Conservation (phyloP, 2,888 invertebrate genomes). For the Andrena flavipes region DNA sequence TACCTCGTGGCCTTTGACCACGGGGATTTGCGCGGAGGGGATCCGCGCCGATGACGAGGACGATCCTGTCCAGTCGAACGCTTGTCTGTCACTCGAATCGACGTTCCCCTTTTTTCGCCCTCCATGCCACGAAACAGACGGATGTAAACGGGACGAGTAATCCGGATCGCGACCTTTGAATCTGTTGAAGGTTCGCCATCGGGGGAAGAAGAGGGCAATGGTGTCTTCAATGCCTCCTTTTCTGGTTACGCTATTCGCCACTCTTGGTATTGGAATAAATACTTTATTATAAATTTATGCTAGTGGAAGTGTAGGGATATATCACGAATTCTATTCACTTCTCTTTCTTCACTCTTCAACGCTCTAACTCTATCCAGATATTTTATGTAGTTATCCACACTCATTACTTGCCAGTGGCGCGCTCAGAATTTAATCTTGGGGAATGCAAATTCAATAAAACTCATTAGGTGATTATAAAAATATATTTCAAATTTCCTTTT, state of each 20-base stretch:
- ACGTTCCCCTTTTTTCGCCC: slow-evolving; percentile 14
- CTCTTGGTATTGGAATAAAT: neutral
- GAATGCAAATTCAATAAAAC: too few relatives aligned
- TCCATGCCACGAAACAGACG: neutral
- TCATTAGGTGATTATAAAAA: too few relatives aligned
- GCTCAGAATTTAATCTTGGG: too few relatives aligned
- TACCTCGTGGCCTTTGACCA: slow-evolving; percentile 80
- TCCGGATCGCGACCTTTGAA: slow-evolving; percentile 59
- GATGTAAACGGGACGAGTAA: slow-evolving; percentile 18
- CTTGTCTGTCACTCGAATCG: slow-evolving; percentile 42
- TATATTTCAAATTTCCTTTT: too few relatives aligned
- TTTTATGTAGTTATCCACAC: too few relatives aligned
- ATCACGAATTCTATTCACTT: too few relatives aligned
- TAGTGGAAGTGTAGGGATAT: too few relatives aligned
- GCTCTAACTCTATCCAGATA: too few relatives aligned
- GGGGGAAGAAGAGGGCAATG: neutral
- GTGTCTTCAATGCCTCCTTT: neutral
- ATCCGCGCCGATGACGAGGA: slow-evolving; percentile 70
- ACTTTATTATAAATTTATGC: neutral
- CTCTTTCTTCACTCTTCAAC: too few relatives aligned
- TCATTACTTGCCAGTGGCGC: too few relatives aligned
- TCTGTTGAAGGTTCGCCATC: slow-evolving; percentile 3
- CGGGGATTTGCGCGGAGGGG: slow-evolving; percentile 36
- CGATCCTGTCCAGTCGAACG: slow-evolving; percentile 65
- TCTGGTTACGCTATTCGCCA: neutral